Evolutionary conservation across 1,140 invertebrate species (phyloP), one percentile per base, ranked within the genome.

Genomic region (Drosophila simulans): DNA sequence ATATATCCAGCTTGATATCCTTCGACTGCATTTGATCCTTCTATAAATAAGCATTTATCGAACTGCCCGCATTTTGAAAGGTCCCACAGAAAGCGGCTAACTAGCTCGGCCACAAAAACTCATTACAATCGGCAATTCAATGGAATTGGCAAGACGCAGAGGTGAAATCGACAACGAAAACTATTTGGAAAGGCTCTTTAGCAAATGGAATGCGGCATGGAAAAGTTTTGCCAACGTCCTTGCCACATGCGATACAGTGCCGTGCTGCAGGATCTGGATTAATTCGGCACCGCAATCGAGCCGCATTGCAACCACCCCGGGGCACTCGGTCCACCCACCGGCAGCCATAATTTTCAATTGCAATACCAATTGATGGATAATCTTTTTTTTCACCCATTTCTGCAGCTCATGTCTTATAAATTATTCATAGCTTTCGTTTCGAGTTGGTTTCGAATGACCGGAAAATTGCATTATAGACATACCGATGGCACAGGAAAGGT

Each of bases 341-440:
- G 27, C 48, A 51, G 48, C 71, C 66, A 80, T 85, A 69, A 85
- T 59, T 73, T 71, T 51, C 80, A 60, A 69, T 72, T 39, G 59
- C 63, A 74, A 66, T 71, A 74, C 49, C 69, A 74, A 73, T 74
- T 77, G 64, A 75, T 85, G 80, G 81, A 84, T 80, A 66, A 88
- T 64, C 39, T 20, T 45, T 17, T 34, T 43, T 27, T 56, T 45
- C 7, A 22, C 2, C 35, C 8, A 12, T 22, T 42, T 34, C 42
- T 27, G 52, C 10, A 22, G 66, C 45, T 69, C 22, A 51, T 69
- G 25, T 70, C 72, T 59, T 51, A 68, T 76, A 43, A 76, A 77
- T 77, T 55, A 77, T 76, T 68, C 63, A 77, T 68, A 46, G 51
- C 27, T 56, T 69, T 51, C 54, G 56, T 48, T 77, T 45, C 73